A percentile compares a stretch with the other conserved stretches of the same genome.
phyloP scores from a whole-genome alignment of 2,113 vertebrate genomes.

The Prionailurus bengalensis region DNA sequence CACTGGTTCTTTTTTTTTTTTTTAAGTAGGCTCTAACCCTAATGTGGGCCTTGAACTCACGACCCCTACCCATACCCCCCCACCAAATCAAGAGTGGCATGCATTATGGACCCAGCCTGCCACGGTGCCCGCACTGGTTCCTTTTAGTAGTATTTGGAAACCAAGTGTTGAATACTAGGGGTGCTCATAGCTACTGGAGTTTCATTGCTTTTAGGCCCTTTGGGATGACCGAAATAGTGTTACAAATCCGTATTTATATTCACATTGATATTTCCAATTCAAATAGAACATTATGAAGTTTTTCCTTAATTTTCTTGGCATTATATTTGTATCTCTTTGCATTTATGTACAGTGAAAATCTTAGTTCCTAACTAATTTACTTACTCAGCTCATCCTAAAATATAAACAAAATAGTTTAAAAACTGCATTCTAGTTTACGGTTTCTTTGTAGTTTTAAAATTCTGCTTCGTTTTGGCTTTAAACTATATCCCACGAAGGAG shows the following conservation, averaged over 20 bases:
- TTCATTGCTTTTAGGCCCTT: neutral
- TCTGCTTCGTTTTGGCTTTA: neutral
- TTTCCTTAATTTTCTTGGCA: neutral
- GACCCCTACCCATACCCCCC: neutral
- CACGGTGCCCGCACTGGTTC: neutral
- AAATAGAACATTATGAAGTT: neutral
- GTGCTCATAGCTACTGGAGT: neutral
- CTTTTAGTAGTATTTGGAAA: neutral
- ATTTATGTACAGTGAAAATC: neutral
- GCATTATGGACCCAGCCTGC: neutral
- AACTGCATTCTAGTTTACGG: neutral
- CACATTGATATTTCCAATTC: neutral
- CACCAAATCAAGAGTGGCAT: neutral
- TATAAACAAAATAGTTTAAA: neutral
- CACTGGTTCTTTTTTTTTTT: neutral
- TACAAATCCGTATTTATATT: neutral
- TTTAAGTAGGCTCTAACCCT: neutral
- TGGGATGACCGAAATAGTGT: neutral
- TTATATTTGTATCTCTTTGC: neutral
- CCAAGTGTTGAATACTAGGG: neutral
- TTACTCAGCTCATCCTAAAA: slow-evolving; percentile 27
- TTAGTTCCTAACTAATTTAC: slow-evolving; percentile 18
- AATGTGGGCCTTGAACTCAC: neutral
- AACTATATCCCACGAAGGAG: neutral
- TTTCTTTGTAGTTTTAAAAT: neutral